A percentile compares a stretch with the other conserved stretches of the same genome.
These are phyloP conservation scores for Lepeophtheirus salmonis DNA, from an alignment of 1,140 invertebrate genomes.

Conservation along the genomic window DNA sequence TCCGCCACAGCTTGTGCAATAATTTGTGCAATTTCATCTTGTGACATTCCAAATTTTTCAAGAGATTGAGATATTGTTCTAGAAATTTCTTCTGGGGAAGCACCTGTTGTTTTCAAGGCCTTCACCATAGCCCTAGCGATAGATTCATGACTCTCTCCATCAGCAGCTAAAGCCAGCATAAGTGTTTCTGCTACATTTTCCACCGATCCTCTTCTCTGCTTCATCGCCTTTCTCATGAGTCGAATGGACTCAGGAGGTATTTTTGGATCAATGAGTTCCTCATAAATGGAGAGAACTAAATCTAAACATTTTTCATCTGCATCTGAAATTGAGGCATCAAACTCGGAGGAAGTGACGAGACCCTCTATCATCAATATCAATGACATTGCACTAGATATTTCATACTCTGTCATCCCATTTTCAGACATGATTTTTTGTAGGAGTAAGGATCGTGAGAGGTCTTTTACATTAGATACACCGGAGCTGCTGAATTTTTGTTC, in stretches of 20 bases:
- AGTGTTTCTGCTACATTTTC: conserved; percentile 17
- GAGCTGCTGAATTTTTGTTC: neutral
- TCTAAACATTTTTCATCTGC: too few species aligned
- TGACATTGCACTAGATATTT: neutral
- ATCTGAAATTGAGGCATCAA: too few species aligned
- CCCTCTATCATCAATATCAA: neutral
- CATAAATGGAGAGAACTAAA: too few species aligned
- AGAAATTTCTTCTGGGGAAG: conserved; percentile 12
- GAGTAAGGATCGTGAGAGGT: neutral
- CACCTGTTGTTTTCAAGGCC: conserved; percentile 12
- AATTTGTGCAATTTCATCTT: conserved; percentile 13
- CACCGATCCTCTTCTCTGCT: conserved; percentile 17
- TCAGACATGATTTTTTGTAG: neutral
- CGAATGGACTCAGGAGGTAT: conserved; percentile 7
- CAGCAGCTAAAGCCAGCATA: conserved; percentile 3
- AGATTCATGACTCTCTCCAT: conserved; percentile 9
- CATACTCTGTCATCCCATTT: neutral
- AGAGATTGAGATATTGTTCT: conserved; percentile 13
- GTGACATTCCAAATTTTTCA: neutral
- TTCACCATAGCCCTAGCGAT: conserved; percentile 15
- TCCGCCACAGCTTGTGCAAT: conserved; percentile 9
- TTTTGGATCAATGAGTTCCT: neutral
- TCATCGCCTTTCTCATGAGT: conserved; percentile 15
- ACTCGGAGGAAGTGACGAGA: too few species aligned
- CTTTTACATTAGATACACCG: neutral